Evolutionary conservation across 2,888 invertebrate species (phyloP).

Genomic region (Ceramica pisi): DNA sequence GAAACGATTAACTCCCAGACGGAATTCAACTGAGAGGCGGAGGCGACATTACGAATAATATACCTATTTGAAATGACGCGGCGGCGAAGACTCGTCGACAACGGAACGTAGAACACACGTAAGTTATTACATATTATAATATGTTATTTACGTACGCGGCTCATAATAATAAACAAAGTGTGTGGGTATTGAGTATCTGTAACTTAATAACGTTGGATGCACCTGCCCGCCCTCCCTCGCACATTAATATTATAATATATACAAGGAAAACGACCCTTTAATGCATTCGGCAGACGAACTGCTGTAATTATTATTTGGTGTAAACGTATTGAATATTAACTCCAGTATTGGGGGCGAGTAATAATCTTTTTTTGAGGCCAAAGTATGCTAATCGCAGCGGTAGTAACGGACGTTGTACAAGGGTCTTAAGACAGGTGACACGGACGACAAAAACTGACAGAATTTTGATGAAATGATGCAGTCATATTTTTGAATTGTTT

Average conservation of each 20-base stretch:
- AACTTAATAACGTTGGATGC: conserved; percentile 84
- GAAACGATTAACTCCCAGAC: conserved; percentile 77
- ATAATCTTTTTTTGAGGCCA: conserved; percentile 82
- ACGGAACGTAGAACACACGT: conserved; percentile 51
- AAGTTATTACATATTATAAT: conserved; percentile 73
- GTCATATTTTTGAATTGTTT: conserved; percentile 69
- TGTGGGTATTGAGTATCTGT: conserved; percentile 80
- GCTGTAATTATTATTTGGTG: conserved; percentile 89
- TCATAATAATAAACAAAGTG: conserved; percentile 80
- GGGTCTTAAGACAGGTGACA: conserved; percentile 82
- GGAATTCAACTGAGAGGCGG: conserved; percentile 58
- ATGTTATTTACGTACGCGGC: conserved; percentile 76
- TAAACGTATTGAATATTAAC: conserved; percentile 89
- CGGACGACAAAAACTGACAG: conserved; percentile 76
- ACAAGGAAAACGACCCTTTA: conserved; percentile 83
- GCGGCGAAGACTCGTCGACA: conserved; percentile 56
- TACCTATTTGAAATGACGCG: conserved; percentile 60
- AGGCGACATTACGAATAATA: conserved; percentile 64
- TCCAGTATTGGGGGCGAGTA: conserved; percentile 80
- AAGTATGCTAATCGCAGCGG: conserved; percentile 84
- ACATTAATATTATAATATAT: conserved; percentile 87
- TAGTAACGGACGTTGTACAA: conserved; percentile 76
- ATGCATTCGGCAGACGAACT: conserved; percentile 84
- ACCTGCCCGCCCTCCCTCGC: conserved; percentile 82
- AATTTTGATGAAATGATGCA: conserved; percentile 79